Evolutionary conservation across 2,113 vertebrate genomes (phyloP).

Genomic region (Otolemur garnettii): DNA sequence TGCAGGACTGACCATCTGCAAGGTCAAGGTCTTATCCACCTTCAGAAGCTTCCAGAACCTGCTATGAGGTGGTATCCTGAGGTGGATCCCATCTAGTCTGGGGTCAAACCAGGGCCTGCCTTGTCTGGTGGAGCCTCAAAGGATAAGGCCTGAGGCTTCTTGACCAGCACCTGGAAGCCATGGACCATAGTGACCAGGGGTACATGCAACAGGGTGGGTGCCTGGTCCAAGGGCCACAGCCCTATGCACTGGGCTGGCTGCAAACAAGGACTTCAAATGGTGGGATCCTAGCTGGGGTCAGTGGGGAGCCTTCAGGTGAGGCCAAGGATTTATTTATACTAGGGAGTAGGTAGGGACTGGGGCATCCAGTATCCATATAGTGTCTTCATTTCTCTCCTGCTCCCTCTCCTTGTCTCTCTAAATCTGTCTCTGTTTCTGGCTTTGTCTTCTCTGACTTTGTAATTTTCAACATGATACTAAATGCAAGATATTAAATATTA

Average conservation of each 20-base stretch:
- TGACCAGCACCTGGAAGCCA: constrained; percentile 87
- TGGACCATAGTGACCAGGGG: constrained; percentile 87
- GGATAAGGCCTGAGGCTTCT: constrained; percentile 82
- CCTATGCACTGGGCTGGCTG: background rate
- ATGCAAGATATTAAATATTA: constrained; percentile 36
- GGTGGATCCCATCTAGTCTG: background rate
- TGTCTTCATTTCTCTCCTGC: background rate
- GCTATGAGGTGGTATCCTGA: rapidly evolving
- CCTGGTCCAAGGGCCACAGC: background rate
- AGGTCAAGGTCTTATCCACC: background rate
- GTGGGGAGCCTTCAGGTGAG: constrained; percentile 72
- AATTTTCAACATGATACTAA: background rate
- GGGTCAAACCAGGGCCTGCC: background rate
- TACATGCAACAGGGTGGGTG: constrained; percentile 87
- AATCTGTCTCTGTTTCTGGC: background rate
- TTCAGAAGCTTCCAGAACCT: background rate
- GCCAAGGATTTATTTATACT: background rate
- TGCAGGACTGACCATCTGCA: background rate
- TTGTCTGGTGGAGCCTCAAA: rapidly evolving
- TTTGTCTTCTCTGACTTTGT: background rate
- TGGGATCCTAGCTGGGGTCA: constrained; percentile 88
- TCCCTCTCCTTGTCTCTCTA: background rate
- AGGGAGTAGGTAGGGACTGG: background rate
- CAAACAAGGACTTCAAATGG: constrained; percentile 88
- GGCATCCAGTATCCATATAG: background rate